Conservation (phyloP, 2,888 invertebrate genomes). For the Caenorhabditis uteleia region DNA sequence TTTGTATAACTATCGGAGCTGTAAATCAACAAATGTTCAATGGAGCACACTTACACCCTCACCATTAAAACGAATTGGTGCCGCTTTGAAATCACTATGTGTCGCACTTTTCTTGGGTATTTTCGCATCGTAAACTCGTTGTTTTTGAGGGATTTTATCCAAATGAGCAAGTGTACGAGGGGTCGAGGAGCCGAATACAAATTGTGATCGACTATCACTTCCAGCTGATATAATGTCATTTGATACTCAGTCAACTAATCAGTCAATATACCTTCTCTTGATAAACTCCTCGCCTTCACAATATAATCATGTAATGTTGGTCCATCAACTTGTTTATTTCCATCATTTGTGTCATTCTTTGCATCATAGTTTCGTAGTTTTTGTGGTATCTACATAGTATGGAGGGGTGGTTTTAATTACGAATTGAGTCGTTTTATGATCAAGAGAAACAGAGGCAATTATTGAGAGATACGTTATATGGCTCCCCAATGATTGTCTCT, state of each 20-base stretch:
- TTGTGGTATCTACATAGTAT: slow-evolving; percentile 35
- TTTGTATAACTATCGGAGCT: not conserved
- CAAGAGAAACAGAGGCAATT: no score
- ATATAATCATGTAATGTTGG: slow-evolving; percentile 47
- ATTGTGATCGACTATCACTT: slow-evolving; percentile 16
- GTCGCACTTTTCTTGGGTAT: slow-evolving; percentile 48
- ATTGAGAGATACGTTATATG: no score
- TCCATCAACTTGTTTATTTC: slow-evolving; percentile 7
- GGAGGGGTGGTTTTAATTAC: no score
- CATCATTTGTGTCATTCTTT: slow-evolving; percentile 37
- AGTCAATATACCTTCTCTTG: slow-evolving; percentile 41
- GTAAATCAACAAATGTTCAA: not conserved
- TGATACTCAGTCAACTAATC: no score
- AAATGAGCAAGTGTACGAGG: slow-evolving; percentile 60
- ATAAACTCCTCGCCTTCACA: slow-evolving; percentile 42
- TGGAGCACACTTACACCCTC: not conserved
- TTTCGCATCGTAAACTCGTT: slow-evolving; percentile 42
- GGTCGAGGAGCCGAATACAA: slow-evolving; percentile 63
- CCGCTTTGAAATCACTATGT: slow-evolving; percentile 33
- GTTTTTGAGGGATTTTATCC: slow-evolving; percentile 34
- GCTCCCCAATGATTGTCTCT: no score
- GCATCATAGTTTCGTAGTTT: slow-evolving; percentile 60
- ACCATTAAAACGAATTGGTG: slow-evolving; percentile 26
- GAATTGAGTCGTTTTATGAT: no score
- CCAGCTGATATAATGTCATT: not conserved